Evolutionary conservation across 1,140 invertebrate genomes (phyloP).

Genomic region (Papilio aristodemus): DNA sequence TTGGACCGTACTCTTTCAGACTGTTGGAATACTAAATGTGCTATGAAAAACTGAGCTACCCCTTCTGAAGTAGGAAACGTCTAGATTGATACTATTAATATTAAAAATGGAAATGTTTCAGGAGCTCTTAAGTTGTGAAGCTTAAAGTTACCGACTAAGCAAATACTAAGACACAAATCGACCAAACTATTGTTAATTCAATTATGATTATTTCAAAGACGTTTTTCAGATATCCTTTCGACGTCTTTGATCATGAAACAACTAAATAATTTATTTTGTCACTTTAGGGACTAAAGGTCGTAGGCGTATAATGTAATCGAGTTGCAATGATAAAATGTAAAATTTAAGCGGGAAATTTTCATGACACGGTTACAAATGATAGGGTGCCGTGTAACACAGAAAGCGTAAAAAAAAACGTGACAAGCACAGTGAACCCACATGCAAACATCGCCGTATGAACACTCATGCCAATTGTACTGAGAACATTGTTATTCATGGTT

Average conservation of each 20-base stretch:
- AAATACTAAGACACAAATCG: neutral
- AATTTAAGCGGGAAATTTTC: conserved; percentile 24
- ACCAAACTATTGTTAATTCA: neutral
- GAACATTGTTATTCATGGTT: conserved; percentile 34
- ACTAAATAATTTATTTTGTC: neutral
- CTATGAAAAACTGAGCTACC: neutral
- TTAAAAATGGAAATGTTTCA: too few relatives aligned
- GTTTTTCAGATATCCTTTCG: neutral
- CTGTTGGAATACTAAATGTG: neutral
- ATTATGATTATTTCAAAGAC: too few relatives aligned
- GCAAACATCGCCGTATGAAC: conserved; percentile 62
- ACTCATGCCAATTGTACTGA: conserved; percentile 45
- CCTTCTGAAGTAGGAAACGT: too few relatives aligned
- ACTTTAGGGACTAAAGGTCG: neutral
- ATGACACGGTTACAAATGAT: conserved; percentile 35
- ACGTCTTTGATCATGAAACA: neutral
- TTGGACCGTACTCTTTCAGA: neutral
- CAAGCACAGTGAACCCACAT: conserved; percentile 71
- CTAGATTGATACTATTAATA: too few relatives aligned
- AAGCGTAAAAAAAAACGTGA: conserved; percentile 49
- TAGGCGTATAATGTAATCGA: neutral
- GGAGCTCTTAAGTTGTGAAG: too few relatives aligned
- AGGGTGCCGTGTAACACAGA: conserved; percentile 46
- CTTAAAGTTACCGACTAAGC: neutral
- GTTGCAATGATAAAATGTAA: conserved; percentile 6